Conservation (phyloP, 2,888 invertebrate genomes). For the Abrostola tripartita region DNA sequence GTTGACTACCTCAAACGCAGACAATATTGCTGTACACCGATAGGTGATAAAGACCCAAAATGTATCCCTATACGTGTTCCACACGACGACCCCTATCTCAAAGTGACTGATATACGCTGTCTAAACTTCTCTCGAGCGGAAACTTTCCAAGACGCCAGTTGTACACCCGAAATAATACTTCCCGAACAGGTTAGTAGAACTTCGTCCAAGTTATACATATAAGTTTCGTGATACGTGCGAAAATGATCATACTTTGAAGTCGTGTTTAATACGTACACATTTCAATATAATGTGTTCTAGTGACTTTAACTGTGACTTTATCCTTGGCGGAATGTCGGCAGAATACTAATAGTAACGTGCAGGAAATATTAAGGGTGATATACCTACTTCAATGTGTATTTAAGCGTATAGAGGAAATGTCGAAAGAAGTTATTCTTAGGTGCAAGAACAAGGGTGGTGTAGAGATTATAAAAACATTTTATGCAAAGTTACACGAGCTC, state of each 20-base stretch:
- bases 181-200: slow-evolving; percentile 71
- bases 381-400: slow-evolving; percentile 8
- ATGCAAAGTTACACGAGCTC: background rate
- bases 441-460: background rate
- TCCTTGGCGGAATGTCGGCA: slow-evolving; percentile 29
- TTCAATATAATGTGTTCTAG: slow-evolving; percentile 60
- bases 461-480: background rate
- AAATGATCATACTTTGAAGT: slow-evolving; percentile 58
- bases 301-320: slow-evolving; percentile 61
- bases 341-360: slow-evolving; percentile 54
- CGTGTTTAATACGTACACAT: slow-evolving; percentile 49
- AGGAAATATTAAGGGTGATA: slow-evolving; percentile 21
- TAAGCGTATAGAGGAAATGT: slow-evolving; percentile 5
- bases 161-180: slow-evolving; percentile 67
- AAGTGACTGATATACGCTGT: slow-evolving; percentile 76
- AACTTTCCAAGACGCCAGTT: slow-evolving; percentile 78
- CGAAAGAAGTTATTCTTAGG: background rate
- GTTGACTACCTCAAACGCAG: slow-evolving; percentile 70
- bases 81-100: slow-evolving; percentile 76
- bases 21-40: slow-evolving; percentile 69
- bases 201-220: slow-evolving; percentile 24
- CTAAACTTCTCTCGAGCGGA: slow-evolving; percentile 78
- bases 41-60: slow-evolving; percentile 63
- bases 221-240: slow-evolving; percentile 58
- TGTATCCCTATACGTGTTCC: slow-evolving; percentile 76